These are phyloP conservation scores for Chloebia gouldiae DNA, from an alignment of 2,113 vertebrate species.

Conservation along the genomic window DNA sequence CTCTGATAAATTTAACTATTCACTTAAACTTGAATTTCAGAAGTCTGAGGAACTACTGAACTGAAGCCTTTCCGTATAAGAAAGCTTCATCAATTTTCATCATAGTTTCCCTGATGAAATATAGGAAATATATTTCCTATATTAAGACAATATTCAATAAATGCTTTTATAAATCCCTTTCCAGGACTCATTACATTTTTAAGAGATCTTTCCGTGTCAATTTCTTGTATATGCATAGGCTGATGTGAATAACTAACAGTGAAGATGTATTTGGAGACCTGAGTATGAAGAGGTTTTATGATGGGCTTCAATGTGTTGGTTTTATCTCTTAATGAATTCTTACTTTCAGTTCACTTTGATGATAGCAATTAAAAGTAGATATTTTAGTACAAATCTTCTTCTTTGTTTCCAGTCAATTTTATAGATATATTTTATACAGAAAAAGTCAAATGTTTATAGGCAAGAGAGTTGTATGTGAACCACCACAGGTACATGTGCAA, in stretches of 20 bases:
- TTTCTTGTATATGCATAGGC: not conserved
- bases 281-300: not conserved
- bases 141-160: not conserved
- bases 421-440: not conserved
- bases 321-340: not conserved
- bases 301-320: not conserved
- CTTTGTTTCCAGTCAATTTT: not conserved
- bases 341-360: not conserved
- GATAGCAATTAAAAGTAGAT: not conserved
- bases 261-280: not conserved
- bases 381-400: not conserved
- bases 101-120: not conserved
- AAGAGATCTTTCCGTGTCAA: not conserved
- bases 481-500: not conserved
- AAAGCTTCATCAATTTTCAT: not conserved
- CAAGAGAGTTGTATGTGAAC: not conserved
- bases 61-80: fast-evolving
- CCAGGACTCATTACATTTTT: not conserved
- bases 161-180: not conserved
- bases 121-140: not conserved
- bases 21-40: not conserved
- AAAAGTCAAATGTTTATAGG: not conserved
- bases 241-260: not conserved
- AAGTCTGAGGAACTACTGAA: not conserved
- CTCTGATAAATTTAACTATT: not conserved